A percentile compares a stretch with the other conserved stretches of the same genome.
Evolutionary conservation across 2,888 invertebrate species (phyloP).

Genomic region (Mycalesis mineus): DNA sequence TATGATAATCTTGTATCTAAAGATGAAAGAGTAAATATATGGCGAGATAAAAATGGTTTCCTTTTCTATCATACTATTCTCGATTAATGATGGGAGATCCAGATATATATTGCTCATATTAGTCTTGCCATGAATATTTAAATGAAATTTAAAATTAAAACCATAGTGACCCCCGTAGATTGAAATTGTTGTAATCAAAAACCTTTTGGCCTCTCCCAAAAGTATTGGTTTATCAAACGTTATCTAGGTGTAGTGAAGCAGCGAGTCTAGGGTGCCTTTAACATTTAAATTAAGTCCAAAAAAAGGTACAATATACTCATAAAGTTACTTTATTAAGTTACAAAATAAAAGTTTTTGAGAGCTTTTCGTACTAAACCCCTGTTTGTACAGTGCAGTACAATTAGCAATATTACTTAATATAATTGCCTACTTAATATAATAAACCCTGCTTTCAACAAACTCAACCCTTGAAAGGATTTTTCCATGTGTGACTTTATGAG

Average conservation of each 20-base stretch:
- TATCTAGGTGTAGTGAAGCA: slow-evolving; percentile 16
- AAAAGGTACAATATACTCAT: slow-evolving; percentile 9
- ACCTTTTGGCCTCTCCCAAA: neutral
- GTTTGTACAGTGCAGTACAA: too few relatives aligned
- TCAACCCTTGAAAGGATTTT: too few relatives aligned
- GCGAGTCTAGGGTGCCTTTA: slow-evolving; percentile 29
- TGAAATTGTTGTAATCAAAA: neutral
- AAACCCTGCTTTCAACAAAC: too few relatives aligned
- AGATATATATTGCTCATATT: too few relatives aligned
- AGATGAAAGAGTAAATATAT: neutral
- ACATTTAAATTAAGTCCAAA: slow-evolving; percentile 19
- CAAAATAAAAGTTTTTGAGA: too few relatives aligned
- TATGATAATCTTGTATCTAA: neutral
- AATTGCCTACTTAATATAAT: too few relatives aligned
- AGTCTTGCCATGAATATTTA: neutral
- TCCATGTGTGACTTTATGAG: neutral
- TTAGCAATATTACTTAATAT: too few relatives aligned
- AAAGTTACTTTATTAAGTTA: too few relatives aligned
- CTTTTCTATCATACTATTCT: too few relatives aligned
- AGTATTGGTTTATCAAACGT: slow-evolving; percentile 9
- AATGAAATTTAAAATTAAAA: neutral
- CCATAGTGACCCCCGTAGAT: neutral
- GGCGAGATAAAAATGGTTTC: too few relatives aligned
- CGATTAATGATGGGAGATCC: too few relatives aligned
- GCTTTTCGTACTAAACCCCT: too few relatives aligned